Evolutionary conservation across 30 jellyfish, hydroid and myxozoan species (phyloP), one percentile per base, ranked within the genome.

Genomic region (Cassiopea xamachana): DNA sequence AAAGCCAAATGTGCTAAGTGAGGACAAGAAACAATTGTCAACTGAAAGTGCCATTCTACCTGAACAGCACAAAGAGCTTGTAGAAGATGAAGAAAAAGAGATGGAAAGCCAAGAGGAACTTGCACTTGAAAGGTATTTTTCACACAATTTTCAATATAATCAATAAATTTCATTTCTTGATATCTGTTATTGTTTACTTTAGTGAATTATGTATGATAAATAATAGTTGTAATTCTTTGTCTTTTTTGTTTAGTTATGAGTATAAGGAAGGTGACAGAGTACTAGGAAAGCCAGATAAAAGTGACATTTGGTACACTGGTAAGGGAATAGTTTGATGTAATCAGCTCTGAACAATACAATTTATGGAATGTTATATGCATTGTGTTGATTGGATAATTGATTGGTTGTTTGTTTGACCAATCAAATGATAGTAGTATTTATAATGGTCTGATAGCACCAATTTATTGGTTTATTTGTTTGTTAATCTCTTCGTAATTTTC

Each of bases 231-330:
- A 27, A 27, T 27, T 27, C 39, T 27, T 55, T 6, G 14, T 62
- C 18, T 48, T 27, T 18, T 18, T 58, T 81, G 19, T 76, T 75
- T 71, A 84, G 90, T 48, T 77, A 86, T 78, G 85, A 82, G 50
- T 86, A 83, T 69, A 62, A 90, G 39, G 96, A 84, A 55, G 97
- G 93, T 17, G 87, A 78, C 44, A 60, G 61, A 45, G 98, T 95
- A 17, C 67, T 86, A 18, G 96, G 97, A 3, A 91, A 92, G 74
- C 98, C 98, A 62, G 98, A 91, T 7, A 91, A 83, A 69, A 83
- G 97, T 59, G 99, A 95, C 64, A 95, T 95, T 80, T 95, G 99
- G 99, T 83, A 89, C 73, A 92, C 93, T 91, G 98, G 99, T 95
- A 80, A 71, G 80, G 1, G 15, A 16, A 7, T 71, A 16, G 55